Base-by-base conservation (phyloP, 2,888 invertebrate species). In the Amitus sp. region DNA sequence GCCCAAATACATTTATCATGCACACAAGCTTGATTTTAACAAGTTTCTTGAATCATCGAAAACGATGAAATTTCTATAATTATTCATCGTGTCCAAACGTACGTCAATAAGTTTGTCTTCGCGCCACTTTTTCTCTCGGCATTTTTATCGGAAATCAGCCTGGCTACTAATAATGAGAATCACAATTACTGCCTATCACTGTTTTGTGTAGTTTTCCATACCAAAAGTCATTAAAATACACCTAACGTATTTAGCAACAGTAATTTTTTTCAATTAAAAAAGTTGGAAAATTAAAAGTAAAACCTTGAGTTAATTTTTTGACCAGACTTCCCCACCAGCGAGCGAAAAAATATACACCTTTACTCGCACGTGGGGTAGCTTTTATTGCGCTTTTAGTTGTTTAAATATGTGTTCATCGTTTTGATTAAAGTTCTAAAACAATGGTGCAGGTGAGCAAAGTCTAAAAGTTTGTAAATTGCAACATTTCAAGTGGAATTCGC, bases 351-450 rank as follows among this genome's bases (percentile, higher is more conserved):
- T 78, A 78, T 75, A 75, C 72, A 74, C 78, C 74, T 71, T 77
- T 76, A 77, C 79, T 80, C 78, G 81, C 81, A 81, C 81, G 81
- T 81, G 81, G 80, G 75, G 73, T 72, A 73, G 72, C 74, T 79
- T 80, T 81, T 79, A 81, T 80, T 78, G 73, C 77, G 77, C 76
- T 75, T 80, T 79, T 78, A 75, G 75, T 79, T 81, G 74, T 77
- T 80, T 78, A 76, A 78, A 79, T 77, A 80, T 81, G 80, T 76
- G 73, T 80, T 76, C 77, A 72, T 79, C 77, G 73, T 74, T 74
- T 79, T 81, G 75, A 81, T 78, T 79, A 79, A 73, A 66, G 68
- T 74, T 77, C 63, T 62, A 65, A 71, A 79, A 81, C 74, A 73
- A 82, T 82, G 81, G 81, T 81, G 70, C 81, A 81, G 77, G 81